Conservation (phyloP, 1,140 invertebrate genomes). For the Gryon sp. region DNA sequence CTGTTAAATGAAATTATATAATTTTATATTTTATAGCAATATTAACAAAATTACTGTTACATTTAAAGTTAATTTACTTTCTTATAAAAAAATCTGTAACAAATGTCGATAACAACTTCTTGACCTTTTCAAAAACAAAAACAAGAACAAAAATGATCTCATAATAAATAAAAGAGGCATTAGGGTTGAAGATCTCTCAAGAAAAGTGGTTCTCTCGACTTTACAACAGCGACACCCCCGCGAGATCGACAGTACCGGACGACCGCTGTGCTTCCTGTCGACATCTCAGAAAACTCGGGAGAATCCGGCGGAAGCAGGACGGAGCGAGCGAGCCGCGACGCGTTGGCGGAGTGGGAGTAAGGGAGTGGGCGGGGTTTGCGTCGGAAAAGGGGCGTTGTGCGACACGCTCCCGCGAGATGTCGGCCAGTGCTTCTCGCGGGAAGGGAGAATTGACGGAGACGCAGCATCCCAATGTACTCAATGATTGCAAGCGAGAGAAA, state of each 20-base stretch:
- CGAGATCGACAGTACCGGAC: background rate
- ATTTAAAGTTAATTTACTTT: too few relatives aligned
- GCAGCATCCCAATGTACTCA: conserved; percentile 20
- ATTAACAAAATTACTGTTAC: too few relatives aligned
- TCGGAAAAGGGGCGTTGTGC: conserved; percentile 71
- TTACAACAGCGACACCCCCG: background rate
- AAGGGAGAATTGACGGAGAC: conserved; percentile 28
- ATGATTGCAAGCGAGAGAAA: conserved; percentile 3
- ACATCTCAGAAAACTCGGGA: conserved; percentile 42
- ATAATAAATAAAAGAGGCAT: background rate
- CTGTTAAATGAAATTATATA: too few relatives aligned
- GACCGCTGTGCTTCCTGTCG: conserved; percentile 3
- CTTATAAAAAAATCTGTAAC: too few relatives aligned
- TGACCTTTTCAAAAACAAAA: background rate
- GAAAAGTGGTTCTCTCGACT: background rate
- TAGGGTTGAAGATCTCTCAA: background rate
- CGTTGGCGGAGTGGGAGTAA: conserved; percentile 55
- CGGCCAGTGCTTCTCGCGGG: conserved; percentile 23
- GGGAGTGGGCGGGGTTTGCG: conserved; percentile 68
- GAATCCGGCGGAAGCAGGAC: conserved; percentile 43
- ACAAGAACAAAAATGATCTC: background rate
- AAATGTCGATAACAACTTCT: too few relatives aligned
- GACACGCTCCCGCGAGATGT: conserved; percentile 56
- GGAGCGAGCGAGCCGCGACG: conserved; percentile 4
- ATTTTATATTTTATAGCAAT: too few relatives aligned